Base-by-base conservation (phyloP, 2,113 vertebrate genomes). In the Amia ocellicauda region DNA sequence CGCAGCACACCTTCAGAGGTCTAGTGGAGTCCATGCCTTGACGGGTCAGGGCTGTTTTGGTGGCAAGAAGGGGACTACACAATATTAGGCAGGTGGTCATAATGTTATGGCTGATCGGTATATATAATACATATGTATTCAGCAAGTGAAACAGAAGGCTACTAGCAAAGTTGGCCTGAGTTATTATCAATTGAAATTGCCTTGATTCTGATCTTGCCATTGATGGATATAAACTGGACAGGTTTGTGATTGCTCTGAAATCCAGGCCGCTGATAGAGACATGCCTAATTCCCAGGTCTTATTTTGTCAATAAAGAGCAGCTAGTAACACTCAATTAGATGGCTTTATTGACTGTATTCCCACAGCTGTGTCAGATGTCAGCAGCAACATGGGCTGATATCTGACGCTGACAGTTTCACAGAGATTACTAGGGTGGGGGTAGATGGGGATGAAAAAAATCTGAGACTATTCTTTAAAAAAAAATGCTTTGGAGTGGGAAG, bases 271-370 rank as follows among this genome's bases (percentile, higher is more conserved):
- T 61, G 27, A 14, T 5, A 17, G 70, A 74, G 76, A 72, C 74
- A 65, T 68, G 69, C 79, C 79, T 83, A 82, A 86, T 83, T 88
- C 83, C 78, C 80, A 42, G 72, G 78, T 82, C 81, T 85, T 84
- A 81, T 80, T 84, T 83, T 80, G 84, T 87, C 85, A 80, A 85
- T 84, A 84, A 82, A 82, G 80, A 80, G 74, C 79, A 76, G 77
- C 80, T 79, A 79, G 78, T 71, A 79, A 80, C 84, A 83, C 84
- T 86, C 80, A 82, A 81, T 87, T 83, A 85, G 78, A 82, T 58
- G 49, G 52, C 71, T 83, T 82, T 84, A 85, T 87, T 82, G 83
- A 85, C 81, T 80, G 53, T 61, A 74, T 72, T 81, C 74, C 68
- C 69, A 27, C 67, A 73, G 74, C 75, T 11, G 63, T 80, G 82